These are phyloP conservation scores for Dromococcyx pavoninus DNA, from an alignment of 2,797 vertebrate species.

Conservation along the genomic window DNA sequence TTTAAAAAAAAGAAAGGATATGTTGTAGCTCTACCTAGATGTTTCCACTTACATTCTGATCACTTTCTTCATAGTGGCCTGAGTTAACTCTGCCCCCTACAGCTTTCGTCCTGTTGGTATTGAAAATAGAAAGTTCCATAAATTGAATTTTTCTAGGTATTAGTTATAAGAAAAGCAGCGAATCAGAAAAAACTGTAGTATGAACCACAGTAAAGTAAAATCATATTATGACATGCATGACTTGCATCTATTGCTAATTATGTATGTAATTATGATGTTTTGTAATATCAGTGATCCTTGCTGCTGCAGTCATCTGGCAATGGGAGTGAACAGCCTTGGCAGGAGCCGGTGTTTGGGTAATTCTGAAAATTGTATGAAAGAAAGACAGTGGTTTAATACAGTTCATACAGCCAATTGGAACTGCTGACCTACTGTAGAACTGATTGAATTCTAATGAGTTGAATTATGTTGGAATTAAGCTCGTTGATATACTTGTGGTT, in stretches of 20 bases:
- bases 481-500: not conserved
- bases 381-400: slow-evolving; percentile 5
- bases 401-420: not conserved
- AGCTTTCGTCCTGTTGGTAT: not conserved
- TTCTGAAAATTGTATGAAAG: slow-evolving; percentile 1
- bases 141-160: not conserved
- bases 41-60: not conserved
- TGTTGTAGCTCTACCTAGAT: not conserved
- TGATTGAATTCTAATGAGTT: slow-evolving; percentile 50
- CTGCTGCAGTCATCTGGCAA: not conserved
- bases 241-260: slow-evolving; percentile 1
- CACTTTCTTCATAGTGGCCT: not conserved
- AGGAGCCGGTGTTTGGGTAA: slow-evolving; percentile 32
- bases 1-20: not conserved
- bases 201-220: not conserved
- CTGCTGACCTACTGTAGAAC: slow-evolving; percentile 1
- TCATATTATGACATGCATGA: not conserved
- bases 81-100: slow-evolving; percentile 7
- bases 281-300: not conserved
- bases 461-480: slow-evolving; percentile 10
- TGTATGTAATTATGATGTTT: not conserved
- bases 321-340: not conserved
- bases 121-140: not conserved
- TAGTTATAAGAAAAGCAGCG: not conserved
- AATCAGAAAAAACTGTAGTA: not conserved